Percentiles rank a stretch among this genome's conserved stretches.
Conservation (phyloP, 2,888 invertebrate species). For the Zygogramma bicolorata region DNA sequence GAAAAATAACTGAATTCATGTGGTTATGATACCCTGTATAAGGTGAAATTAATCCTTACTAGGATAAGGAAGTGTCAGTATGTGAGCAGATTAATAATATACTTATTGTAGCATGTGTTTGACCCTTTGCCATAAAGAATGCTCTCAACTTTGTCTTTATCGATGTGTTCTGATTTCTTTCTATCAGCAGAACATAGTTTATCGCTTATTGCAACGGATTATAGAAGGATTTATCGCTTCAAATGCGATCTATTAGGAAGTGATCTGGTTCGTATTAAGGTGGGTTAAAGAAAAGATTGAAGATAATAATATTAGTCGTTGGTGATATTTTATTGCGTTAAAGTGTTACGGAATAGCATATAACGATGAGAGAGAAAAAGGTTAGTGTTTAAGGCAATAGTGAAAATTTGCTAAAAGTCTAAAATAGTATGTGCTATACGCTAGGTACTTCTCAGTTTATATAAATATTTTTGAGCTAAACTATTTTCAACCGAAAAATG, state of each 20-base stretch:
- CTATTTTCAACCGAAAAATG: too few relatives aligned
- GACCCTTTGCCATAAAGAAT: constrained; percentile 2
- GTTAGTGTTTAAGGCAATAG: too few relatives aligned
- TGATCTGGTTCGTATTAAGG: not conserved
- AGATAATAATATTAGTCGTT: too few relatives aligned
- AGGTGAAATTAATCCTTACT: not conserved
- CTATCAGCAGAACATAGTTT: not conserved
- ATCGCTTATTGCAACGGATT: not conserved
- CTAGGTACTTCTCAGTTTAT: too few relatives aligned
- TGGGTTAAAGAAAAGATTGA: not conserved
- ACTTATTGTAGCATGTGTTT: not conserved
- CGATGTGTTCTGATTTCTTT: not conserved
- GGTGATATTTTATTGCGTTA: too few relatives aligned
- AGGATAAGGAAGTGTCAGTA: not conserved
- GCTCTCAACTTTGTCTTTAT: not conserved
- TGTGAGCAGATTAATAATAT: not conserved
- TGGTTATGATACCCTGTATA: not conserved
- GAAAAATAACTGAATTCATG: too few relatives aligned
- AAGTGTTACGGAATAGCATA: too few relatives aligned
- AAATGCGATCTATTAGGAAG: not conserved
- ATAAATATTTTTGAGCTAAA: too few relatives aligned
- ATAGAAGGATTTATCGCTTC: not conserved
- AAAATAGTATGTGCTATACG: too few relatives aligned
- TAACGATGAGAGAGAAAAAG: too few relatives aligned
- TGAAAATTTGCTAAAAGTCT: too few relatives aligned